Evolutionary conservation across 92 coral and sea anemone genomes (phyloP).

Genomic region (Virgularia gustaviana): DNA sequence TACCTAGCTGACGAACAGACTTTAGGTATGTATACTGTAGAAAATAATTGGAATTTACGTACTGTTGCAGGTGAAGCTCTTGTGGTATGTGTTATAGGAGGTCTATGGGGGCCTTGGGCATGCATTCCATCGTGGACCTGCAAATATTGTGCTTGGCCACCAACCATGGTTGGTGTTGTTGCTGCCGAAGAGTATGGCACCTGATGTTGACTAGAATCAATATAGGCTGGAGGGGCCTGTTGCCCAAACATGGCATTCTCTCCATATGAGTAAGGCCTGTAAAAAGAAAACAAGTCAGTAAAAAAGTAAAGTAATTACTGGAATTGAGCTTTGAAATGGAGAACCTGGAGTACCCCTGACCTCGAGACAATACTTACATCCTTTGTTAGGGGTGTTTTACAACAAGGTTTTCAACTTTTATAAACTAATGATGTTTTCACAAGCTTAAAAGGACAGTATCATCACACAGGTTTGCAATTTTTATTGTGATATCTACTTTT

Average conservation of each 20-base stretch:
- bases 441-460: too few relatives aligned
- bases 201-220: conserved; percentile 82
- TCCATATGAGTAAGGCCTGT: conserved; percentile 65
- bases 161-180: conserved; percentile 68
- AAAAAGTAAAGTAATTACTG: too few relatives aligned
- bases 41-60: conserved; percentile 25
- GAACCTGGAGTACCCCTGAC: too few relatives aligned
- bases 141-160: conserved; percentile 64
- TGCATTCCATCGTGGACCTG: conserved; percentile 70
- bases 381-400: too few relatives aligned
- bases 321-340: too few relatives aligned
- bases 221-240: conserved; percentile 71
- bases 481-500: too few relatives aligned
- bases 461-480: too few relatives aligned
- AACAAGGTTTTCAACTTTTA: too few relatives aligned
- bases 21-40: neutral
- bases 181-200: conserved; percentile 67
- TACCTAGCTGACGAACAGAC: neutral
- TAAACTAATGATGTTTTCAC: too few relatives aligned
- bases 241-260: conserved; percentile 86
- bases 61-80: conserved; percentile 99
- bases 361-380: too few relatives aligned
- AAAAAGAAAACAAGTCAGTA: neutral
- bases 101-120: conserved; percentile 64
- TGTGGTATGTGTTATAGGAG: conserved; percentile 97